Base-by-base conservation (phyloP, 2,113 vertebrate species). In the Pardalotus punctatus region DNA sequence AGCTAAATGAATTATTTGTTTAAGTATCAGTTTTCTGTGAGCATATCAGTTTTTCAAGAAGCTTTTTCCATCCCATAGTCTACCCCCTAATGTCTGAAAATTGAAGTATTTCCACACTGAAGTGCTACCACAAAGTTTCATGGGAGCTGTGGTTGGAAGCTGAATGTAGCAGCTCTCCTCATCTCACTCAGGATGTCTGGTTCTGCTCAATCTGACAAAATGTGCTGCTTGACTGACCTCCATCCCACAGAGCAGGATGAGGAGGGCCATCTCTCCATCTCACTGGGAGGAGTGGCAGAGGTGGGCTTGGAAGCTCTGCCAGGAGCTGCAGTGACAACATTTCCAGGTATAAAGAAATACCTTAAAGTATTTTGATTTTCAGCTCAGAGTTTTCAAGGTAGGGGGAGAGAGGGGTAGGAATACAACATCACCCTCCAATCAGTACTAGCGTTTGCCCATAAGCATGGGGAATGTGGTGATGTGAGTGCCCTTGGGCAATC, bases 381-480 rank as follows among this genome's bases (percentile, higher is more conserved):
- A 76, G 10, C 28, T 82, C 23, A 24, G 18, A 43, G 25, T 62
- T 84, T 67, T 87, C 43, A 67, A 23, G 16, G 13, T 5, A 65
- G 33, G 8, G 22, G 14, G 16, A 64, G 6, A 42, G 17, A 62
- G 4, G 3, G 6, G 5, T 53, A 12, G 9, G 29, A 92, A 81
- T 20, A 29, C 10, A 81, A 3, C 0, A 4, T 12, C 2, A 0
- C 2, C 11, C 8, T 58, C 21, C 10, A 11, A 22, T 6, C 3
- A 20, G 10, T 13, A 31, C 33, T 65, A 38, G 4, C 12, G 15
- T 61, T 24, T 90, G 23, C 15, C 42, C 18, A 6, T 1, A 19
- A 27, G 51, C n/a, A 7, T 0, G 1, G 8, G 13, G 4, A 1
- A 1, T 11, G 25, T 0, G 0, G 12, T 43, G 27, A 11, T 43